Conservation (phyloP, 2,113 vertebrate species). For the Lynx canadensis region DNA sequence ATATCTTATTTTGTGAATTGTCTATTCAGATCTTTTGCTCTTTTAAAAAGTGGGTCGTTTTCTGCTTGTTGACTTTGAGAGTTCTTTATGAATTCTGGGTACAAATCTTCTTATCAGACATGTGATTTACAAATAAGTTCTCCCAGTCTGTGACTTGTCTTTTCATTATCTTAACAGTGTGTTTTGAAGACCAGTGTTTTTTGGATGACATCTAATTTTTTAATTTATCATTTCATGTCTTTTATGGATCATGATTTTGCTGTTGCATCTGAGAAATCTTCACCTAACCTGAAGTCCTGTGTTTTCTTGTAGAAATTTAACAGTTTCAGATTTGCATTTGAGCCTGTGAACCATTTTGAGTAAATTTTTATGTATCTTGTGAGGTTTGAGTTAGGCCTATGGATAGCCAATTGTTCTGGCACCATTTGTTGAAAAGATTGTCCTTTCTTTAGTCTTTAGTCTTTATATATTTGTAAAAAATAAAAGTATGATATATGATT, state of each 20-base stretch:
- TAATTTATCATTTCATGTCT: not conserved
- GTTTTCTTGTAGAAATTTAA: slow-evolving; percentile 41
- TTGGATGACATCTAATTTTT: slow-evolving; percentile 13
- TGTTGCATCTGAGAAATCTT: not conserved
- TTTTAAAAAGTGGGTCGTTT: not conserved
- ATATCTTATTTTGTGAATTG: not conserved
- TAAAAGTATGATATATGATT: not conserved
- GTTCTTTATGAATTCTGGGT: slow-evolving; percentile 32
- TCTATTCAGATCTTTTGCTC: not conserved
- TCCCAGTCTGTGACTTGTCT: not conserved
- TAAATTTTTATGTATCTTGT: not conserved
- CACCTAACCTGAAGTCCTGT: not conserved
- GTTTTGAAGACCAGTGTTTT: slow-evolving; percentile 37
- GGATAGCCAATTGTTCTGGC: not conserved
- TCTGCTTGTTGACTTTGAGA: not conserved
- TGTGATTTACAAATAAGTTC: not conserved
- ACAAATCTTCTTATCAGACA: not conserved
- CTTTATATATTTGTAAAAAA: not conserved
- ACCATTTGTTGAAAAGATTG: slow-evolving; percentile 26
- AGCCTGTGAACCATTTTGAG: not conserved
- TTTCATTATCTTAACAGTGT: slow-evolving; percentile 24
- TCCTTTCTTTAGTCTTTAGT: not conserved
- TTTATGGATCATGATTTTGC: slow-evolving; percentile 5
- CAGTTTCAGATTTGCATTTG: slow-evolving; percentile 16
- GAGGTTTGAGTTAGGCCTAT: not conserved